These are phyloP conservation scores for Ophraella communa DNA, from an alignment of 2,888 invertebrate species.

Conservation along the genomic window DNA sequence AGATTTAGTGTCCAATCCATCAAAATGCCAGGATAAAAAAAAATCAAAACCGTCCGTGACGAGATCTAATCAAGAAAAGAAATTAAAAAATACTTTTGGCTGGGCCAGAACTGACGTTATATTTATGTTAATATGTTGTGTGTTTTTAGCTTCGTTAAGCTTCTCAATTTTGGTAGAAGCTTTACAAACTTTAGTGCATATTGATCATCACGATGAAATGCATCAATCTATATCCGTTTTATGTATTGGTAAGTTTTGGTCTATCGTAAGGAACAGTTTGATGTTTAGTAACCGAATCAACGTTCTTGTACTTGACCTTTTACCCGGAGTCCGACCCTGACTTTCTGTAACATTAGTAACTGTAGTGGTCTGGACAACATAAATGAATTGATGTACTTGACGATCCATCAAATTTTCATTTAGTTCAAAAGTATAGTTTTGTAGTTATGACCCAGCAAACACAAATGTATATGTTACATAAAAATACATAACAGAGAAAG, in stretches of 20 bases:
- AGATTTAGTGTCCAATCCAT: slow-evolving; percentile 29
- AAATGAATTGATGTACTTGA: too few relatives aligned
- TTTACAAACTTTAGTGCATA: slow-evolving; percentile 79
- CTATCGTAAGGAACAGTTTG: too few relatives aligned
- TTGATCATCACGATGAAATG: slow-evolving; percentile 74
- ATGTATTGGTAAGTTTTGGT: slow-evolving; percentile 63
- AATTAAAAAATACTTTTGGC: slow-evolving; percentile 86
- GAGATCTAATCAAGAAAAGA: slow-evolving; percentile 63
- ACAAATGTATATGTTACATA: too few relatives aligned
- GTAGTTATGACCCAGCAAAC: too few relatives aligned
- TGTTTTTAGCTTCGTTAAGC: slow-evolving; percentile 82
- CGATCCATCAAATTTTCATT: too few relatives aligned
- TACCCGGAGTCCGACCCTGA: too few relatives aligned
- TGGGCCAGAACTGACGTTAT: slow-evolving; percentile 92
- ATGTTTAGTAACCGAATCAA: too few relatives aligned
- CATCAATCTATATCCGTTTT: slow-evolving; percentile 78
- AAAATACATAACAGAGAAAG: too few relatives aligned
- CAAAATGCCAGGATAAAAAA: slow-evolving; percentile 38
- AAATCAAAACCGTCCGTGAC: slow-evolving; percentile 35
- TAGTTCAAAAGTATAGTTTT: too few relatives aligned
- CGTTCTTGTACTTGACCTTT: too few relatives aligned
- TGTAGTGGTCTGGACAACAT: too few relatives aligned
- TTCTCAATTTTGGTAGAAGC: slow-evolving; percentile 84
- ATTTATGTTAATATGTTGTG: slow-evolving; percentile 80
- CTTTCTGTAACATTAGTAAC: too few relatives aligned